A percentile compares a stretch with the other conserved stretches of the same genome.
Conservation (phyloP, 2,797 vertebrate genomes). For the Euthynnus affinis region DNA sequence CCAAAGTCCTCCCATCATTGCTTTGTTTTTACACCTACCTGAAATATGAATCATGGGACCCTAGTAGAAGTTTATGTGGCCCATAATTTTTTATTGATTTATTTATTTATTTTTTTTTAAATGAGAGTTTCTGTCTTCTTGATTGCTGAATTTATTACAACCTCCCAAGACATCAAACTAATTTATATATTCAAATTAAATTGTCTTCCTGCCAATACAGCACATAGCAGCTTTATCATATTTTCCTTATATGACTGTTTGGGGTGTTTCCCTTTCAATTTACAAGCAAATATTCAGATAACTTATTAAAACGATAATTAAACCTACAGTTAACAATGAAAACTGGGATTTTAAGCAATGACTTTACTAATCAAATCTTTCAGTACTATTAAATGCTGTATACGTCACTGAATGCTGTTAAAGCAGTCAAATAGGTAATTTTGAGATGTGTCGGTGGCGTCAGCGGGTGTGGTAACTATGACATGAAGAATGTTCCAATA, state of each 20-base stretch:
- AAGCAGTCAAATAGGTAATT: conserved; percentile 2
- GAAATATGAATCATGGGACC: conserved; percentile 17
- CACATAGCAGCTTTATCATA: neutral
- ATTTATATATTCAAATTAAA: neutral
- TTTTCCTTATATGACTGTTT: neutral
- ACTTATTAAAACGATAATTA: neutral
- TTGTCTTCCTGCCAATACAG: neutral
- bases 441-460: conserved; percentile 28
- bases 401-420: neutral
- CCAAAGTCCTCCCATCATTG: conserved; percentile 65
- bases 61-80: neutral
- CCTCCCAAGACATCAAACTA: neutral
- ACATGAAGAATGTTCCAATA: conserved; percentile 24
- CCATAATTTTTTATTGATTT: neutral
- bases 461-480: conserved; percentile 40
- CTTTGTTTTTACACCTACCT: conserved; percentile 24
- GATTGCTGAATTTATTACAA: neutral
- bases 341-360: neutral
- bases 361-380: neutral
- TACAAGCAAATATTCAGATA: neutral
- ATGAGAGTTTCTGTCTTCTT: neutral
- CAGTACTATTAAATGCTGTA: no score
- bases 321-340: neutral
- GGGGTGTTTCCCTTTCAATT: neutral
- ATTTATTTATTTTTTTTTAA: neutral